Evolutionary conservation across 1,140 invertebrate species (phyloP), one percentile per base, ranked within the genome.

Genomic region (Subanguina moxae): DNA sequence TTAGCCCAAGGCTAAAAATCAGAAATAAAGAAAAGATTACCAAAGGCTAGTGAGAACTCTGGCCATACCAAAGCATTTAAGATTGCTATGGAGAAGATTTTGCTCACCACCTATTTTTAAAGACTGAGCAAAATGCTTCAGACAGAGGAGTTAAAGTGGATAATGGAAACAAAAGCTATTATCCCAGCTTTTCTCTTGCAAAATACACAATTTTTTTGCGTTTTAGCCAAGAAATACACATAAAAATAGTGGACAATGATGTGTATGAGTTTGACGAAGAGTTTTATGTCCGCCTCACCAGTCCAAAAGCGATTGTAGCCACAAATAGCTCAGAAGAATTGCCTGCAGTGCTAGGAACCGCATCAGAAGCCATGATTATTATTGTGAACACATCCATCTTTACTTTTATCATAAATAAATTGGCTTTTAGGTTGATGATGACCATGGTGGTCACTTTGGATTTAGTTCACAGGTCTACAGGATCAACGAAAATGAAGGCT

Each of bases 361-460:
- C 93, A 1, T 90, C 88, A 64, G 86, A 91, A n/a, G 92, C 93
- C n/a, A 97, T 94, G 0, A 90, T 98, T 3, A 94, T 97, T 88
- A 97, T 98, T 74, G 86, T 64, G 8, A 25, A 15, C 43, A n/a
- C 11, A 13, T 13, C 11, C 11, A 45, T 13, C n/a, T n/a, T n/a
- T n/a, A n/a, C n/a, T n/a, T n/a, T n/a, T n/a, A n/a, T n/a, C n/a
- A n/a, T n/a, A n/a, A n/a, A n/a, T n/a, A n/a, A n/a, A n/a, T n/a
- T n/a, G n/a, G n/a, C n/a, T 8, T 21, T 19, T 52, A 52, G 19
- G n/a, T 98, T 43, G 94, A 98, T 83, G 94, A 98, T 83, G 94
- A 98, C 85, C 94, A 98, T 86, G 90, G 91, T 68, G 95, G 95
- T 70, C 89, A 96, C 65, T 98, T 97, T 83, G 90, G 90, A 67